phyloP scores from a whole-genome alignment of 2,797 vertebrate species.

The Gallinago nigripennis region DNA sequence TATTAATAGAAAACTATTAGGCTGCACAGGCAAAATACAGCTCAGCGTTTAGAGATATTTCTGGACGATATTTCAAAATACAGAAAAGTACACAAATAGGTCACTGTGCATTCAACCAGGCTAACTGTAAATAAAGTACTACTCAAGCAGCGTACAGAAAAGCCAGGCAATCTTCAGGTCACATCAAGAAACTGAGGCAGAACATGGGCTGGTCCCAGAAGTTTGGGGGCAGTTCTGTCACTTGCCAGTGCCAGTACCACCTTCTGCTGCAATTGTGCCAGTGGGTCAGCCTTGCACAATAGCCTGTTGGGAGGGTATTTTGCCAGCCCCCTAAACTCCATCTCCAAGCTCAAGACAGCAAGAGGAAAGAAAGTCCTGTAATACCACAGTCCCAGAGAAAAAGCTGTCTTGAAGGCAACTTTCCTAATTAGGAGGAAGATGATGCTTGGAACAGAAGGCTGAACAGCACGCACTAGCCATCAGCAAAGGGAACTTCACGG shows the following conservation, averaged over 20 bases:
- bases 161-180: not conserved
- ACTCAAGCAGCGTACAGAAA: not conserved
- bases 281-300: not conserved
- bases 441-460: not conserved
- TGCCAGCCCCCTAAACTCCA: not conserved
- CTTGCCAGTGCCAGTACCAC: not conserved
- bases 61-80: constrained; percentile 20
- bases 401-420: not conserved
- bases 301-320: not conserved
- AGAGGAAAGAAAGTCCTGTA: not conserved
- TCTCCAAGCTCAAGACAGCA: not conserved
- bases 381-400: not conserved
- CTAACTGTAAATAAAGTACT: constrained; percentile 7
- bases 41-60: constrained; percentile 39
- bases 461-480: not conserved
- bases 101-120: constrained; percentile 21
- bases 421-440: not conserved
- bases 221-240: not conserved
- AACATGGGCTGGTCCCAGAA: not conserved
- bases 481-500: not conserved
- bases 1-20: constrained; percentile 64
- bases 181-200: constrained; percentile 21
- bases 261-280: not conserved
- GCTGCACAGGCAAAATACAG: constrained; percentile 32
- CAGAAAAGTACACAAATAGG: constrained; percentile 18